These are phyloP conservation scores for Cairina moschata DNA, from an alignment of 2,113 vertebrate species.

Conservation along the genomic window DNA sequence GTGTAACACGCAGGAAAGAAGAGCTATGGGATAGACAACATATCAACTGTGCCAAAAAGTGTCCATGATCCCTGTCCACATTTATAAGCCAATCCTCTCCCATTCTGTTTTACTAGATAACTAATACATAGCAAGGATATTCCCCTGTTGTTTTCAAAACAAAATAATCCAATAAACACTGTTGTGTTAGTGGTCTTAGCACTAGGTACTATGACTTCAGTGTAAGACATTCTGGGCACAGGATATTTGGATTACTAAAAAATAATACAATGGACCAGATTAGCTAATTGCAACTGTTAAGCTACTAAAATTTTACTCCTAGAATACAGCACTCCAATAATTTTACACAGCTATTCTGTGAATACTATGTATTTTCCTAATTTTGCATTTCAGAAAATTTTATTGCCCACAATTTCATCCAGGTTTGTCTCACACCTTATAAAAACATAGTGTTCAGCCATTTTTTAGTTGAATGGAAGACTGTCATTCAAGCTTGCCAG, in stretches of 20 bases:
- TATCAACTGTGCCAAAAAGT: not conserved
- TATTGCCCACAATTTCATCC: not conserved
- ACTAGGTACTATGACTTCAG: not conserved
- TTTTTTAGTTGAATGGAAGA: not conserved
- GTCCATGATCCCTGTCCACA: fast-evolving
- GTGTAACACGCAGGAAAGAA: not conserved
- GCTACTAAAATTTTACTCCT: not conserved
- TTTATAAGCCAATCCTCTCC: not conserved
- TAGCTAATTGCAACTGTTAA: not conserved
- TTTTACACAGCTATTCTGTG: not conserved
- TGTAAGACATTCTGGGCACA: not conserved
- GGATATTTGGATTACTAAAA: not conserved
- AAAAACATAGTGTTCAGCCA: fast-evolving
- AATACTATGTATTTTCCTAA: not conserved
- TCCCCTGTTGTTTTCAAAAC: not conserved
- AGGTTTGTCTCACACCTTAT: not conserved
- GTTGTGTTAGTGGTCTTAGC: not conserved
- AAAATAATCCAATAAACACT: not conserved
- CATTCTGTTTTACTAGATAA: not conserved
- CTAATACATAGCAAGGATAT: not conserved
- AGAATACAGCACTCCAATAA: not conserved
- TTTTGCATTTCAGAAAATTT: not conserved
- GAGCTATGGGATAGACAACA: not conserved
- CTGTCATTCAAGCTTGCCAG: not conserved
- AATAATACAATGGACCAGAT: not conserved